Conservation (phyloP, 2,888 invertebrate genomes). For the Cataglyphis livida region DNA sequence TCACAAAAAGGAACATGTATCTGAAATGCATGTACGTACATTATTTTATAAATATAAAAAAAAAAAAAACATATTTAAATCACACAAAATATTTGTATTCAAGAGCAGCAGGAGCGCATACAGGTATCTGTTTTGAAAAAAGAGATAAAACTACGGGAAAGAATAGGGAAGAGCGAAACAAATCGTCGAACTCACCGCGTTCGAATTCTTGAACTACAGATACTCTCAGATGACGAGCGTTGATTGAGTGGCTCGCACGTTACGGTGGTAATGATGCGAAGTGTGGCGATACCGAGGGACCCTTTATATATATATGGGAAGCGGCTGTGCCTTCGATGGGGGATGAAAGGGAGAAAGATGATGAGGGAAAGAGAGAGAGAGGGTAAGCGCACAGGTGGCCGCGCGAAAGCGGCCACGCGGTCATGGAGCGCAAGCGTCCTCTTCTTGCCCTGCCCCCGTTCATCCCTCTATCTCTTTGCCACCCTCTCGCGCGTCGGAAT, state of each 20-base stretch:
- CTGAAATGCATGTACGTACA: not conserved
- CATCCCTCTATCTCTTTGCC: constrained; percentile 36
- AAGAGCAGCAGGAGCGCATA: not conserved
- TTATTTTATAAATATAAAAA: not conserved
- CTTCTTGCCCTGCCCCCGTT: constrained; percentile 42
- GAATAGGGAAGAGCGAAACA: not conserved
- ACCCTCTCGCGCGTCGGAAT: not conserved
- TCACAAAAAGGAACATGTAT: not conserved
- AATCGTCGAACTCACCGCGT: constrained; percentile 55
- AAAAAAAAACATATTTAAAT: not conserved
- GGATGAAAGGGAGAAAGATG: constrained; percentile 61
- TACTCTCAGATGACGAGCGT: constrained; percentile 9
- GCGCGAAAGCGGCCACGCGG: constrained; percentile 70
- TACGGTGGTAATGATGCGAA: constrained; percentile 77
- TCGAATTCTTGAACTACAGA: constrained; percentile 36
- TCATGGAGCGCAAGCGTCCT: constrained; percentile 76
- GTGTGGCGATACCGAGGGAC: constrained; percentile 75
- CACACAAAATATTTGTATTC: not conserved
- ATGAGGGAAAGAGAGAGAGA: constrained; percentile 45
- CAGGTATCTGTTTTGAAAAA: too few species aligned
- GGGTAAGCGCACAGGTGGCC: constrained; percentile 75
- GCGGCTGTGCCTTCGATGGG: constrained; percentile 65
- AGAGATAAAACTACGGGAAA: not conserved
- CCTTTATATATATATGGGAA: constrained; percentile 81
- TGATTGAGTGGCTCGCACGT: constrained; percentile 67